Base-by-base conservation (phyloP, 2,113 vertebrate species). In the Oophaga pumilio region DNA sequence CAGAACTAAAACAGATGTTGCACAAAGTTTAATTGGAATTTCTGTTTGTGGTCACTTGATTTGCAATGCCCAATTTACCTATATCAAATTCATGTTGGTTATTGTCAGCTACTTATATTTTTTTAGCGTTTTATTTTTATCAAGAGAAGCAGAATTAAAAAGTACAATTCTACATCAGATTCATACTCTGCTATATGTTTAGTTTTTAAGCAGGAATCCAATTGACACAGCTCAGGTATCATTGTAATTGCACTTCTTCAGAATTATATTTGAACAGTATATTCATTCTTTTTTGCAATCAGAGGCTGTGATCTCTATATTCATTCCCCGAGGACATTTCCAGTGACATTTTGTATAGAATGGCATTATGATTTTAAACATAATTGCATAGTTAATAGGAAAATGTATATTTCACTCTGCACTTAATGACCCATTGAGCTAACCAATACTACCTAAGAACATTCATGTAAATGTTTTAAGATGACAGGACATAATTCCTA, bases 311-410 rank as follows among this genome's bases (percentile, higher is more conserved):
- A 71, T 87, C 78, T 87, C 78, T 74, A 80, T 82, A 81, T 87
- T 82, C 78, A 87, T 87, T 73, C 86, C 78, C 85, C 18, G 85
- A 82, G 86, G 86, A 82, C 77, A 81, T 74, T 87, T 87, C 43
- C 86, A 82, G 86, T 87, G 86, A 87, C 86, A 87, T 87, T 87
- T 87, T 87, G 68, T 87, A 87, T 82, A 62, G 86, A 66, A 87
- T 74, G 86, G 86, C 86, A 87, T 82, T 87, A 87, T 87, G 86
- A 87, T 87, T 87, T 87, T 87, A 81, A 87, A 87, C 86, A 87
- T 87, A 87, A 87, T 87, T 87, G 86, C 78, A 82, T 82, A 87
- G 86, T 87, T 87, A 87, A 87, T 87, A 87, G 78, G 69, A 87
- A 87, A 87, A 87, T 87, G 78, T 87, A 87, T 87, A 87, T 87